phyloP scores from a whole-genome alignment of 1,140 invertebrate genomes.

The Brachionus manjavacas region DNA sequence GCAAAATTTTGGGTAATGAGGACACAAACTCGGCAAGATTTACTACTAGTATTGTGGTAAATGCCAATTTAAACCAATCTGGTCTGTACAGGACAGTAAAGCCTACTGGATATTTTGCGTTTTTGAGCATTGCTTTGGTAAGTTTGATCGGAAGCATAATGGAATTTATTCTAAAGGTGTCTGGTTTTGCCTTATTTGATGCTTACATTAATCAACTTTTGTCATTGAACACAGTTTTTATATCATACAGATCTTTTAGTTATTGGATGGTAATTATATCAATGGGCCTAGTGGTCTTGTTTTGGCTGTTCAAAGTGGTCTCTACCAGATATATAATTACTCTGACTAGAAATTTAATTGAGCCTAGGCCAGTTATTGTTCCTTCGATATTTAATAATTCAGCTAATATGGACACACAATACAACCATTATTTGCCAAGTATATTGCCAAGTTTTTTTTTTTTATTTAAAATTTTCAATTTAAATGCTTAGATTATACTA shows the following conservation, averaged over 20 bases:
- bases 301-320: slow-evolving; percentile 32
- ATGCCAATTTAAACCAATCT: not conserved
- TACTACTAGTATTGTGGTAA: slow-evolving; percentile 28
- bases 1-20: not conserved
- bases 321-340: slow-evolving; percentile 12
- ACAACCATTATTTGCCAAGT: slow-evolving; percentile 23
- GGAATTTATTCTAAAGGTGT: slow-evolving; percentile 32
- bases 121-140: slow-evolving; percentile 30
- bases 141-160: slow-evolving; percentile 28
- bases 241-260: slow-evolving; percentile 23
- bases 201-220: slow-evolving; percentile 14
- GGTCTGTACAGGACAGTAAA: slow-evolving; percentile 18
- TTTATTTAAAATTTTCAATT: not conserved
- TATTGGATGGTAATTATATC: slow-evolving; percentile 40
- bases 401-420: not conserved
- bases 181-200: slow-evolving; percentile 30
- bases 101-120: slow-evolving; percentile 33
- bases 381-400: not conserved
- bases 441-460: not conserved
- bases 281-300: slow-evolving; percentile 2
- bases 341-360: slow-evolving; percentile 14
- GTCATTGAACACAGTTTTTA: slow-evolving; percentile 17
- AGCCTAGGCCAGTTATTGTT: not conserved
- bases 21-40: slow-evolving; percentile 11
- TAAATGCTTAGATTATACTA: slow-evolving; percentile 12